Evolutionary conservation across 2,113 vertebrate species (phyloP).

Genomic region (Nycticryphes semicollaris): DNA sequence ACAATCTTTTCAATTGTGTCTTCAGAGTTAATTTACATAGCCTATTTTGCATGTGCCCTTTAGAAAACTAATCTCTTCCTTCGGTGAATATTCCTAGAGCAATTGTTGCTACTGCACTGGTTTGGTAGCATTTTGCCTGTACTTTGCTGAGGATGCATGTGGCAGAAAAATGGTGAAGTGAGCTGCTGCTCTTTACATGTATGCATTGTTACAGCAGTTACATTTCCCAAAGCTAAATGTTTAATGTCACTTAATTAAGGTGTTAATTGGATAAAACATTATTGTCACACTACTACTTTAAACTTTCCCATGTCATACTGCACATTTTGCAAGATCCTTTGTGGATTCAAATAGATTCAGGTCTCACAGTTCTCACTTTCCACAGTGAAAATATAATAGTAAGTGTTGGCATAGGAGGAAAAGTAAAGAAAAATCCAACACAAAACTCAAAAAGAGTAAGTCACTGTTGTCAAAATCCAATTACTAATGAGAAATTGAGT

Average conservation of each 20-base stretch:
- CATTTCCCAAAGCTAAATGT: background rate
- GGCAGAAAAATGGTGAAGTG: background rate
- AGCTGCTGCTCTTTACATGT: background rate
- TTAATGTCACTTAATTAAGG: background rate
- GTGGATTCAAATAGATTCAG: background rate
- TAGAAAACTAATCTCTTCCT: background rate
- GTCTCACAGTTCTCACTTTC: background rate
- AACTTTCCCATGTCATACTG: background rate
- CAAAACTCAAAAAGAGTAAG: background rate
- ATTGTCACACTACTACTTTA: background rate
- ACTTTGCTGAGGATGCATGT: background rate
- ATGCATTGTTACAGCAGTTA: background rate
- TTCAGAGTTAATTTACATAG: background rate
- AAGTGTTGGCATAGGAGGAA: background rate
- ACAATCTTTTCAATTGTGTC: background rate
- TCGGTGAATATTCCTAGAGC: background rate
- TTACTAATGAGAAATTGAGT: slow-evolving; percentile 26
- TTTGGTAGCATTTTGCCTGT: background rate
- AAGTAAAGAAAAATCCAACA: background rate
- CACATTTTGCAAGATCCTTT: background rate
- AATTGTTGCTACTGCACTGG: background rate
- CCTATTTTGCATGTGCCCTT: background rate
- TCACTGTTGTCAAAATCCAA: background rate
- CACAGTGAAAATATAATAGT: background rate
- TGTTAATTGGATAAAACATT: background rate